A percentile compares a stretch with the other conserved stretches of the same genome.
phyloP scores from a whole-genome alignment of 2,113 vertebrate genomes.

The Physeter macrocephalus region DNA sequence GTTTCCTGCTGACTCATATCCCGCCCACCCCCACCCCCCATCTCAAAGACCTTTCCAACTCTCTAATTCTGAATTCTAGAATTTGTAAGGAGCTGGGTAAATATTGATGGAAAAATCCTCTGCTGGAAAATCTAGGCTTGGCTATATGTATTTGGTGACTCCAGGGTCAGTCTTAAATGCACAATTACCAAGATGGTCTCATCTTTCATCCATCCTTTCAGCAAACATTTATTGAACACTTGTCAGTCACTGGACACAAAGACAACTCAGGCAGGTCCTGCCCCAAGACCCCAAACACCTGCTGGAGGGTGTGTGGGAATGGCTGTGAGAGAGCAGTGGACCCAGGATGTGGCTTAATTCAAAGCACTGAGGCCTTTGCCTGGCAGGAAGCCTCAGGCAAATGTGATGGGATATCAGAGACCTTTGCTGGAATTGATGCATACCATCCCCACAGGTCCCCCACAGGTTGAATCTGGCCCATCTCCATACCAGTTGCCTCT shows the following conservation, averaged over 20 bases:
- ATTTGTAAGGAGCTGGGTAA: neutral
- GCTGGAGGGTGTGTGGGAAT: neutral
- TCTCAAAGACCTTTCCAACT: neutral
- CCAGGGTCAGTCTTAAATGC: neutral
- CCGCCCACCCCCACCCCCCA: neutral
- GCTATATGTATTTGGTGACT: no score
- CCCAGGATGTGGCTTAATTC: neutral
- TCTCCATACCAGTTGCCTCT: neutral
- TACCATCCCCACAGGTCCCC: neutral
- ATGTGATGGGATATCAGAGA: neutral
- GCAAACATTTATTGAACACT: neutral
- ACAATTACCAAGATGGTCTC: neutral
- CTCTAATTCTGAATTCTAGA: neutral
- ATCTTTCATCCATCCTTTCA: neutral
- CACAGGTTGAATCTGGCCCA: fast-evolving
- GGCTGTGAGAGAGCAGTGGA: fast-evolving
- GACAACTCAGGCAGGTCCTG: neutral
- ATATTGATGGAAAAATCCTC: neutral
- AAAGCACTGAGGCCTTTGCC: neutral
- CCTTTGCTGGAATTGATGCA: neutral
- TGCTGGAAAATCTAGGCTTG: neutral
- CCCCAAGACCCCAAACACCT: neutral
- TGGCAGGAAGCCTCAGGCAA: neutral
- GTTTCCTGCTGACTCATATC: neutral
- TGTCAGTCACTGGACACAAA: neutral